Conservation (phyloP, 2,113 vertebrate genomes). For the Thryonomys swinderianus region DNA sequence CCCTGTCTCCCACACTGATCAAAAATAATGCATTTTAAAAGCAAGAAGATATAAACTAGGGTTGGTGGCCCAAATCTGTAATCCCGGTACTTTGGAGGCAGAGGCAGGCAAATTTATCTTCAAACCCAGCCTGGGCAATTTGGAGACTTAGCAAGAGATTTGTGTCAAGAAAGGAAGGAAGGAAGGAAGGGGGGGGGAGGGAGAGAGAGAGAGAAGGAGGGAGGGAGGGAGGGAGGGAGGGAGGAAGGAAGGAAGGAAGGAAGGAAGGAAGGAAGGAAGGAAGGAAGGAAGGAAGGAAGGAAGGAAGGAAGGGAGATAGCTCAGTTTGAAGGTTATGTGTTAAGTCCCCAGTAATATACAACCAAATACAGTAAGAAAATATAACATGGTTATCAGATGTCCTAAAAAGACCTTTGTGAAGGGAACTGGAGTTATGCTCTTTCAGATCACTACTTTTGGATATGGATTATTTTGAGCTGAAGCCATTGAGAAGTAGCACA, state of each 20-base stretch:
- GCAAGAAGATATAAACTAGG: not conserved
- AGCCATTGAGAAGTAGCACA: not conserved
- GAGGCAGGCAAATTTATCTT: not conserved
- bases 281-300: accelerated
- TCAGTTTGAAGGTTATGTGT: not conserved
- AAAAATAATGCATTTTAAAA: not conserved
- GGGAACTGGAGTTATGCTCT: not conserved
- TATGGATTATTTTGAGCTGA: not conserved
- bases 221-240: not conserved
- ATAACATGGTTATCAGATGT: accelerated
- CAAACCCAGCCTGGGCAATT: not conserved
- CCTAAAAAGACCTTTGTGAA: not conserved
- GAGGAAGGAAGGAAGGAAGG: accelerated
- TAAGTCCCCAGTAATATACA: not conserved
- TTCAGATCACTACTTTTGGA: not conserved
- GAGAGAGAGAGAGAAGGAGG: not conserved
- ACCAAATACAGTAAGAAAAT: not conserved
- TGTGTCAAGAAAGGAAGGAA: not conserved
- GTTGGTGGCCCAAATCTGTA: not conserved
- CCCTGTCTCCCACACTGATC: too few relatives aligned
- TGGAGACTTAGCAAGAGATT: not conserved
- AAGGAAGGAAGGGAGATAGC: not conserved
- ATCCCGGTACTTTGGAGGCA: not conserved
- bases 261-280: accelerated
- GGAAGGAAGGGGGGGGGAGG: too few relatives aligned